Percentiles rank a stretch among this genome's conserved stretches.
Conservation (phyloP, 2,888 invertebrate species). For the Amitus sp. region DNA sequence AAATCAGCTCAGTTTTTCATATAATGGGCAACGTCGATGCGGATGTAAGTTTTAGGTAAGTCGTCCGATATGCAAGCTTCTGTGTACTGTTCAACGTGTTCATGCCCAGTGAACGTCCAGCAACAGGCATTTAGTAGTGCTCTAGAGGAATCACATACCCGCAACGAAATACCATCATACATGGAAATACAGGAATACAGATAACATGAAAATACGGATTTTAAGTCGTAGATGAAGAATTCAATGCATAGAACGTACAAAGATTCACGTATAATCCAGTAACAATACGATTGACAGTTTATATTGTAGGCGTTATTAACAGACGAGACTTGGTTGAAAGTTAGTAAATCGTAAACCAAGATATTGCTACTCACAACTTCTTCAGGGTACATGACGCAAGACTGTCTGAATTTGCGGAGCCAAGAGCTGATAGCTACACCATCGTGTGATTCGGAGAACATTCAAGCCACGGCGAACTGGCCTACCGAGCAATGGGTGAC, state of each 20-base stretch:
- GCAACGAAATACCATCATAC: no score
- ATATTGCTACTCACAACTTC: constrained; percentile 15
- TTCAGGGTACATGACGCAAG: constrained; percentile 8
- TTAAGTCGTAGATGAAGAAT: no score
- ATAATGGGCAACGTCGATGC: constrained; percentile 38
- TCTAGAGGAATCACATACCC: constrained; percentile 16
- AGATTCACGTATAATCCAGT: no score
- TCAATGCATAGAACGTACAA: no score
- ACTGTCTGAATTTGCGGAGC: constrained; percentile 9
- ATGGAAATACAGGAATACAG: no score
- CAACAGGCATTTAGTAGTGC: constrained; percentile 22
- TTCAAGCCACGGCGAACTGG: constrained; percentile 14
- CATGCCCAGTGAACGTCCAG: constrained; percentile 15
- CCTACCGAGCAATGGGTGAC: constrained; percentile 6
- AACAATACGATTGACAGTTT: no score
- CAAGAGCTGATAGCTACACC: constrained; percentile 15
- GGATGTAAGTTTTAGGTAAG: constrained; percentile 24
- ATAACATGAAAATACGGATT: no score
- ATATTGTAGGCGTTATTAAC: no score
- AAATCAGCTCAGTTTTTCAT: constrained; percentile 25
- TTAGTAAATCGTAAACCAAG: no score
- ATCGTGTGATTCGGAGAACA: constrained; percentile 22
- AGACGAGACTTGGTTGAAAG: no score
- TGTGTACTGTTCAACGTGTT: constrained; percentile 24
- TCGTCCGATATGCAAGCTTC: constrained; percentile 13